Evolutionary conservation across 2,888 invertebrate species (phyloP), one percentile per base, ranked within the genome.

Genomic region (Abrostola tripartita): DNA sequence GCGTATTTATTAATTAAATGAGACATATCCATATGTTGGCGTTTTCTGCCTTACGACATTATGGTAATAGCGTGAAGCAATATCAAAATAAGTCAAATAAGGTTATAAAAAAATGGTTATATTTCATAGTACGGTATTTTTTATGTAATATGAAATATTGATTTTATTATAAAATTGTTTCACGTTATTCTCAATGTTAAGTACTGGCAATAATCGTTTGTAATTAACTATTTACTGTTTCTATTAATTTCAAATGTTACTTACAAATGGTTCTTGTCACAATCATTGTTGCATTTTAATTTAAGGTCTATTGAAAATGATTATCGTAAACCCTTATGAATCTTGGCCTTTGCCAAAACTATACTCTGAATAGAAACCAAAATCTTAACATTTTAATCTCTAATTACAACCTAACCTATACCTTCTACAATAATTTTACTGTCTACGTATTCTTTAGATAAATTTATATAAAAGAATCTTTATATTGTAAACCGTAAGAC

Each of bases 21-120:
- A 84, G 83, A 84, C 81, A 71, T 85, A 79, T 85, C 82, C 84
- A 85, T 85, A 65, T 83, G 82, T 74, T 50, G 73, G 68, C 53
- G 14, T 37, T 64, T 42, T 44, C 10, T 36, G 56, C 66, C 68
- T 62, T 0, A 9, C 44, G 64, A 62, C 49, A 54, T 68, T 65
- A n/a, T 68, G 37, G 6, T 47, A 71, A 57, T 61, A 42, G 61
- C n/a, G 51, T 79, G 59, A 68, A 66, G 53, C 53, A 72, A 73
- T 61, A 10, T 42, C 37, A 24, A 7, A 8, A 47, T 50, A 37
- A 5, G 6, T 7, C 10, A 10, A 12, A 38, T 37, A 6, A 42
- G 0, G 0, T 0, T 14, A 4, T 36, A 36, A 35, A 9, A 35
- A 5, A 11, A 11, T 36, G 1, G 6, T 14, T 2, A 6, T 52